Conservation (phyloP, 2,113 vertebrate species). For the Myrmophylax atrothorax region DNA sequence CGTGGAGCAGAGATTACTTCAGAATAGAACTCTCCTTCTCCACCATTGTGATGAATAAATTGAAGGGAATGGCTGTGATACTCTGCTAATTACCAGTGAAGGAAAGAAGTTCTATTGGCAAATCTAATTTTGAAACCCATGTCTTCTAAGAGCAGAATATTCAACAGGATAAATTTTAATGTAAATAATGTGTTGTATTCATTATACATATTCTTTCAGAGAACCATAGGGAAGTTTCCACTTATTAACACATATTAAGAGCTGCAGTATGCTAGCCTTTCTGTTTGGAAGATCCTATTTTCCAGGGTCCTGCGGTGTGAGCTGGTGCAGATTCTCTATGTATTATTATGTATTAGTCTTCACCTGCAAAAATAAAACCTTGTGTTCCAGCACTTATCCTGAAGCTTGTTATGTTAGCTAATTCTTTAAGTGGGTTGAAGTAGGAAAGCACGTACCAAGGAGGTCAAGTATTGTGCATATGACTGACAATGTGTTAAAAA, state of each 20-base stretch:
- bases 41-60: slow-evolving; percentile 34
- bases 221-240: slow-evolving; percentile 21
- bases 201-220: slow-evolving; percentile 20
- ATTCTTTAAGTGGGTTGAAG: neutral
- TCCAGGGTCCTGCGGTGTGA: neutral
- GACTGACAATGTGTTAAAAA: neutral
- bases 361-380: neutral
- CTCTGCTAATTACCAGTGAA: slow-evolving; percentile 32
- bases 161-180: slow-evolving; percentile 57
- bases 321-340: neutral
- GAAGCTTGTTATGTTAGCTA: neutral
- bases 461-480: neutral
- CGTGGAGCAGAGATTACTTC: neutral
- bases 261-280: neutral
- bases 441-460: neutral
- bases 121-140: slow-evolving; percentile 54
- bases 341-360: neutral
- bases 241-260: slow-evolving; percentile 1
- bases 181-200: slow-evolving; percentile 63
- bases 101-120: slow-evolving; percentile 31
- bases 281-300: slow-evolving; percentile 40
- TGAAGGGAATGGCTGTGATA: neutral
- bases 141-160: slow-evolving; percentile 48
- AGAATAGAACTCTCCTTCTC: neutral
- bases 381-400: neutral